A percentile compares a stretch with the other conserved stretches of the same genome.
phyloP scores from a whole-genome alignment of 2,113 vertebrate genomes.

The Aspiorhynchus laticeps region DNA sequence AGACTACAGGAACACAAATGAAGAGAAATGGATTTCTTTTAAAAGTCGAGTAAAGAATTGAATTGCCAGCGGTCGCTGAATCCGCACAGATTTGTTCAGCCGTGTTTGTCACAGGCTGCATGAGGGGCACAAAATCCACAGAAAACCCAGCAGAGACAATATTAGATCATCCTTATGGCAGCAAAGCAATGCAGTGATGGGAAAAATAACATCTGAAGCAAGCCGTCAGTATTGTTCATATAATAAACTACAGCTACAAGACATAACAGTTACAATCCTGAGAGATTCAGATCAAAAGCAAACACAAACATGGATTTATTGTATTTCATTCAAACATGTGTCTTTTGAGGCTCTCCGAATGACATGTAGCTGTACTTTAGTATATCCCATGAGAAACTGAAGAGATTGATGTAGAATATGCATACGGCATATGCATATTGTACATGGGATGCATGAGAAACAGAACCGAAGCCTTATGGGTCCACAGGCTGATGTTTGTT shows the following conservation, averaged over 20 bases:
- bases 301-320: slow-evolving; percentile 1
- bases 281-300: neutral
- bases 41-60: neutral
- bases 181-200: slow-evolving; percentile 75
- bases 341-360: slow-evolving; percentile 27
- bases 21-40: slow-evolving; percentile 10
- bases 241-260: slow-evolving; percentile 69
- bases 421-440: slow-evolving; percentile 66
- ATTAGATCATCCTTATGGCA: slow-evolving; percentile 83
- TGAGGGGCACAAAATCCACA: slow-evolving; percentile 39
- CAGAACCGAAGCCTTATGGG: slow-evolving; percentile 60
- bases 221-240: slow-evolving; percentile 57
- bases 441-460: slow-evolving; percentile 58
- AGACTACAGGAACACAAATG: slow-evolving; percentile 12
- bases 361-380: slow-evolving; percentile 63
- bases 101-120: slow-evolving; percentile 10
- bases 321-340: slow-evolving; percentile 10
- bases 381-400: slow-evolving; percentile 56
- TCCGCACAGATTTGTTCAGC: slow-evolving; percentile 39
- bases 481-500: slow-evolving; percentile 66
- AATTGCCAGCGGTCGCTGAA: neutral
- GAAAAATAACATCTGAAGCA: slow-evolving; percentile 63
- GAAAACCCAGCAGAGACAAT: slow-evolving; percentile 44
- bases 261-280: neutral
- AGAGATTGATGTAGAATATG: slow-evolving; percentile 70